Conservation (phyloP, 2,797 vertebrate genomes). For the Pristis pectinata region DNA sequence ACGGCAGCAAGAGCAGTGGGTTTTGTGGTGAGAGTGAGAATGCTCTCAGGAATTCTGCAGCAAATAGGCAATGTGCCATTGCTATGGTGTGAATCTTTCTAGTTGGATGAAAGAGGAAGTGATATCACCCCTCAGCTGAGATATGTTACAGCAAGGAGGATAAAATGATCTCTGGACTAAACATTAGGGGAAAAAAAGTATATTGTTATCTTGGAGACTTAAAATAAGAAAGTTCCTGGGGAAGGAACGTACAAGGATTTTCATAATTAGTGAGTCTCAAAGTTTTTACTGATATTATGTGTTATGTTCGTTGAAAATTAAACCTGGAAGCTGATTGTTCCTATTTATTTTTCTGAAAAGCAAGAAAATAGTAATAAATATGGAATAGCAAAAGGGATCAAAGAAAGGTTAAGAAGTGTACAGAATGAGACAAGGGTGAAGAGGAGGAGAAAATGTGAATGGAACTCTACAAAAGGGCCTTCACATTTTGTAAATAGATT, state of each 20-base stretch:
- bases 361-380: background rate
- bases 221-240: background rate
- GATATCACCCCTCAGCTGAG: background rate
- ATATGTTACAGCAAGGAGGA: background rate
- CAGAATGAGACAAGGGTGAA: background rate
- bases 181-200: background rate
- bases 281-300: background rate
- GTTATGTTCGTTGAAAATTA: background rate
- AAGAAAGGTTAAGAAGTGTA: background rate
- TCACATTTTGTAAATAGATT: background rate
- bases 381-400: background rate
- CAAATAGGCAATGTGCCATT: background rate
- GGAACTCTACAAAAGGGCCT: no score
- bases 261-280: background rate
- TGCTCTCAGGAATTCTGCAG: background rate
- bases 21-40: background rate
- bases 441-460: background rate
- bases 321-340: background rate
- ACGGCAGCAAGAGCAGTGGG: background rate
- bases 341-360: background rate
- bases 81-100: background rate
- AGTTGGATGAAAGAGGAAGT: background rate
- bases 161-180: background rate
- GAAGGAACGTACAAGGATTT: background rate
- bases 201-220: background rate